Conservation (phyloP, 2,797 vertebrate species). For the Morus bassanus region DNA sequence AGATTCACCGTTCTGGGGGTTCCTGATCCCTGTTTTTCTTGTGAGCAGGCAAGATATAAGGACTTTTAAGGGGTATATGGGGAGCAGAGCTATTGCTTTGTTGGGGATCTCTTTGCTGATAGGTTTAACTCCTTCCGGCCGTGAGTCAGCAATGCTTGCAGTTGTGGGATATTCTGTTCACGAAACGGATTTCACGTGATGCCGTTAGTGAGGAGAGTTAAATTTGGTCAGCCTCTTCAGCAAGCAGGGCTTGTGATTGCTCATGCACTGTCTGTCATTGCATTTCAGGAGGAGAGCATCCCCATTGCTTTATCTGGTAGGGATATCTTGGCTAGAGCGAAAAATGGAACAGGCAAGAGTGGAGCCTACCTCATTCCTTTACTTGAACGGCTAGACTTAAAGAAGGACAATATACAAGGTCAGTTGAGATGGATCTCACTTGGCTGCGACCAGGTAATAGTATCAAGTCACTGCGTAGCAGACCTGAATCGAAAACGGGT, state of each 20-base stretch:
- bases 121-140: background rate
- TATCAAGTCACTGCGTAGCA: rapidly evolving
- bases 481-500: background rate
- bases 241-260: background rate
- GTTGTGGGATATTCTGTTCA: background rate
- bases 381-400: conserved; percentile 99
- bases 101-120: background rate
- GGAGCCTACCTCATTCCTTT: conserved; percentile 99
- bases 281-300: conserved; percentile 96
- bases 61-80: background rate
- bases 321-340: conserved; percentile 98
- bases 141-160: background rate
- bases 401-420: conserved; percentile 99
- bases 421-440: conserved; percentile 19
- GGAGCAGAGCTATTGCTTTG: background rate
- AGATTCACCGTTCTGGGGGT: background rate
- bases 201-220: background rate
- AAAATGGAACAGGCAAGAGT: conserved; percentile 99
- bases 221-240: background rate
- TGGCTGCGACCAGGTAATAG: background rate
- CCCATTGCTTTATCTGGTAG: conserved; percentile 99
- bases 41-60: background rate
- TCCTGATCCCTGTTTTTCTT: background rate
- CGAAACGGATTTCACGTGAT: background rate
- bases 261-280: background rate